Evolutionary conservation across 2,888 invertebrate genomes (phyloP).

Genomic region (Loripinus fragilis): DNA sequence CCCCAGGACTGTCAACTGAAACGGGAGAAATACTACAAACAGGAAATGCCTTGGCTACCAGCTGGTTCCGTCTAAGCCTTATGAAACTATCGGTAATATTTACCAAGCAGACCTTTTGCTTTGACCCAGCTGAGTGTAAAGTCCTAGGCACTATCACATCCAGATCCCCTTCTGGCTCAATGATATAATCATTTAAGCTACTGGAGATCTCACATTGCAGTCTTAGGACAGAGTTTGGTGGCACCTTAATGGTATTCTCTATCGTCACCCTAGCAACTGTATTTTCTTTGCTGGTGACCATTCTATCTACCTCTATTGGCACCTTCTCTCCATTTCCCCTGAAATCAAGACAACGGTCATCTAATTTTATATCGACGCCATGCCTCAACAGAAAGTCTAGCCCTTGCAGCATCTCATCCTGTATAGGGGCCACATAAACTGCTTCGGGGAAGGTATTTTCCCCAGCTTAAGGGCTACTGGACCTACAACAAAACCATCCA

Average conservation of each 20-base stretch:
- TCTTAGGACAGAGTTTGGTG: slow-evolving; percentile 37
- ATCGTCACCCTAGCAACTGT: slow-evolving; percentile 24
- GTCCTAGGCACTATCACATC: slow-evolving; percentile 35
- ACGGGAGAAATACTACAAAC: background rate
- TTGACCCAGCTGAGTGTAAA: background rate
- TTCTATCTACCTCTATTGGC: slow-evolving; percentile 7
- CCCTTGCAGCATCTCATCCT: slow-evolving; percentile 47
- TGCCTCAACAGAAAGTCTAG: too few relatives aligned
- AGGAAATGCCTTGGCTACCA: slow-evolving; percentile 29
- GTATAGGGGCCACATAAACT: too few relatives aligned
- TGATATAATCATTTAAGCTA: slow-evolving; percentile 28
- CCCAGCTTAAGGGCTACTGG: too few relatives aligned
- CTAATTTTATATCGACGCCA: background rate
- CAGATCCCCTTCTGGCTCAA: slow-evolving; percentile 30
- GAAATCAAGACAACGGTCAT: background rate
- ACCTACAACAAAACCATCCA: background rate
- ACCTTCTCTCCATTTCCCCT: background rate
- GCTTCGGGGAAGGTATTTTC: too few relatives aligned
- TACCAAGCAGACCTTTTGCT: slow-evolving; percentile 30
- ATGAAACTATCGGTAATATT: slow-evolving; percentile 24
- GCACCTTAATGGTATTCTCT: slow-evolving; percentile 23
- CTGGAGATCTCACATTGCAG: slow-evolving; percentile 18
- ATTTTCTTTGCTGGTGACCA: background rate
- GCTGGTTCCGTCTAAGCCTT: slow-evolving; percentile 22
- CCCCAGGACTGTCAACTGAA: background rate